Conservation (phyloP, 30 jellyfish, hydroid and myxozoan species). For the Clytia hemisphaerica region DNA sequence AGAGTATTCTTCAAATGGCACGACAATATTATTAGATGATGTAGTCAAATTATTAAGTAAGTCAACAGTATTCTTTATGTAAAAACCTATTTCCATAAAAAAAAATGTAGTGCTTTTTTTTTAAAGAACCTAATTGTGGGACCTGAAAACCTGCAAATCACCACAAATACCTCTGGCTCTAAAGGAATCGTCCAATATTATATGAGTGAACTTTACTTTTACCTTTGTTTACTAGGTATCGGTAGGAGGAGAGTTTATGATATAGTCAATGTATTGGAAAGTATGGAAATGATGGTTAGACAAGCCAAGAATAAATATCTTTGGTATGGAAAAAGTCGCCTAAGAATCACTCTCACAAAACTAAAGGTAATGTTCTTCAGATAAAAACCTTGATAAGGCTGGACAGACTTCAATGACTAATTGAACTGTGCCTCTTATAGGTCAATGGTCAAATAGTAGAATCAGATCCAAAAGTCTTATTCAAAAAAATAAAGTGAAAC, state of each 20-base stretch:
- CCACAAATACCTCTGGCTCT: too few relatives aligned
- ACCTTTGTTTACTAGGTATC: conserved; percentile 40
- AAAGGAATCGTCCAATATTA: too few relatives aligned
- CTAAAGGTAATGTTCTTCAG: conserved; percentile 40
- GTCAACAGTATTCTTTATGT: too few relatives aligned
- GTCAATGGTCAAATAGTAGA: too few relatives aligned
- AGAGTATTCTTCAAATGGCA: conserved; percentile 50
- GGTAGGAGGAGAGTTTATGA: conserved; percentile 84
- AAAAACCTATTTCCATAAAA: too few relatives aligned
- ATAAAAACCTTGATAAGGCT: neutral
- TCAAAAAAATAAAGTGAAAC: neutral
- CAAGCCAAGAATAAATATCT: conserved; percentile 66
- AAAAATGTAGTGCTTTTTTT: too few relatives aligned
- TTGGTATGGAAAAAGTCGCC: conserved; percentile 72
- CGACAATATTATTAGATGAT: conserved; percentile 56
- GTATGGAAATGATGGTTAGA: conserved; percentile 68
- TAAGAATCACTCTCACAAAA: conserved; percentile 49
- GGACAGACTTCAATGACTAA: too few relatives aligned
- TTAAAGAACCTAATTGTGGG: too few relatives aligned
- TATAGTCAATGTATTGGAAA: conserved; percentile 84
- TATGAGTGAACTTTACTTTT: neutral
- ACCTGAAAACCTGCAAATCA: too few relatives aligned
- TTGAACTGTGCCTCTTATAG: too few relatives aligned
- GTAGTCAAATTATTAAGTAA: conserved; percentile 57
- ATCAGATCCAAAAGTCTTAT: neutral